Percentiles rank a stretch among this genome's conserved stretches.
phyloP scores from a whole-genome alignment of 2,888 invertebrate genomes.

The Agapostemon virescens region DNA sequence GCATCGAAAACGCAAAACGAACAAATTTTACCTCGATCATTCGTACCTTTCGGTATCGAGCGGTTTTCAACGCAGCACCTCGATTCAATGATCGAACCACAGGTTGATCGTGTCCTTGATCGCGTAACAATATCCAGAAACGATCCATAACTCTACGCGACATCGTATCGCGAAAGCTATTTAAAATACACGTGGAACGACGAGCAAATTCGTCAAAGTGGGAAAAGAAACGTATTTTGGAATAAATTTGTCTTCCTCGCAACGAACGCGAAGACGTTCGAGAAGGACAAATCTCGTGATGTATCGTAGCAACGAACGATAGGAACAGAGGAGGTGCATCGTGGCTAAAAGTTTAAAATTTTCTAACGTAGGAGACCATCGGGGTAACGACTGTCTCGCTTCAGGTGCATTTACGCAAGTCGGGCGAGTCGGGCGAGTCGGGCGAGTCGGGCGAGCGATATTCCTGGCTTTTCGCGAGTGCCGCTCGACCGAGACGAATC shows the following conservation, averaged over 20 bases:
- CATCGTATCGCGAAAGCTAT: no score
- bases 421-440: neutral
- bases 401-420: slow-evolving; percentile 29
- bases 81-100: no score
- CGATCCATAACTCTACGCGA: no score
- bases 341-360: neutral
- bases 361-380: neutral
- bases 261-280: neutral
- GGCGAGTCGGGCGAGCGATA: slow-evolving; percentile 35
- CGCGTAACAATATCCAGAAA: neutral
- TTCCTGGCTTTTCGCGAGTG: slow-evolving; percentile 59
- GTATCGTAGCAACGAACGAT: neutral
- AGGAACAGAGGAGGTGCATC: neutral
- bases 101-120: no score
- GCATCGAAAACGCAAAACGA: no score
- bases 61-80: no score
- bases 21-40: no score
- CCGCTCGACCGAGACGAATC: slow-evolving; percentile 62
- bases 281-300: neutral
- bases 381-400: neutral
- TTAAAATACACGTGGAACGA: no score
- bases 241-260: neutral
- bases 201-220: neutral
- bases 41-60: neutral
- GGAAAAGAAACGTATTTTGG: neutral